Base-by-base conservation (phyloP, 2,888 invertebrate species). In the Tortrix viridana region DNA sequence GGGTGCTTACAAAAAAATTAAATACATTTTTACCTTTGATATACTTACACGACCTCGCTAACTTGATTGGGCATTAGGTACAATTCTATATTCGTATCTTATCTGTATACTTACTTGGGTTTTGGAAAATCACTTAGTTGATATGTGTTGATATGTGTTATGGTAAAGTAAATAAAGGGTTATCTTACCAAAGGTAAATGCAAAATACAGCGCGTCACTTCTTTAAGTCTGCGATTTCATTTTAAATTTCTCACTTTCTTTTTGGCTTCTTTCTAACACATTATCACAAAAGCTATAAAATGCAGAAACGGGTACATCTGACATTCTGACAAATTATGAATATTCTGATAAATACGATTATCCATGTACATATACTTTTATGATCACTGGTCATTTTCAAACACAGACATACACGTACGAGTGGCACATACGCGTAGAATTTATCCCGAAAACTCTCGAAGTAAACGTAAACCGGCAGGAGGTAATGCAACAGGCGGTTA, bases 401-500 rank as follows among this genome's bases (percentile, higher is more conserved):
- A 26, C 9, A 3, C 12, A 32, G n/a, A 3, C 32, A 12, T 12
- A 32, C 32, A 12, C 32, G 12, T 3, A 32, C 12, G 12, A 12
- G 9, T 3, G 32, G 32, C 32, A 32, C 32, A 9, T 12, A 32
- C 32, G 32, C 32, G 9, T 32, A 32, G 12, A 32, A 0, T 32
- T 12, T 32, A 32, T 32, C 32, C 49, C 22, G 2, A 49, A 50
- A 38, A n/a, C 5, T 52, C 19, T n/a, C 14, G 20, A 2, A 20
- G 14, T 32, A 12, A 7, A n/a, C 12, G 32, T 12, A 12, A 32
- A 32, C 14, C 56, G 50, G 22, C 38, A 22, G 57, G 38, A 44
- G 54, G 57, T 62, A 63, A 58, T 58, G 63, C 58, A 58, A 63
- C 58, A 63, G 68, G 74, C 71, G 67, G 71, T 71, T 69, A 68